Percentiles rank a stretch among this genome's conserved stretches.
Evolutionary conservation across 2,888 invertebrate species (phyloP).

Genomic region (Altica lythri): DNA sequence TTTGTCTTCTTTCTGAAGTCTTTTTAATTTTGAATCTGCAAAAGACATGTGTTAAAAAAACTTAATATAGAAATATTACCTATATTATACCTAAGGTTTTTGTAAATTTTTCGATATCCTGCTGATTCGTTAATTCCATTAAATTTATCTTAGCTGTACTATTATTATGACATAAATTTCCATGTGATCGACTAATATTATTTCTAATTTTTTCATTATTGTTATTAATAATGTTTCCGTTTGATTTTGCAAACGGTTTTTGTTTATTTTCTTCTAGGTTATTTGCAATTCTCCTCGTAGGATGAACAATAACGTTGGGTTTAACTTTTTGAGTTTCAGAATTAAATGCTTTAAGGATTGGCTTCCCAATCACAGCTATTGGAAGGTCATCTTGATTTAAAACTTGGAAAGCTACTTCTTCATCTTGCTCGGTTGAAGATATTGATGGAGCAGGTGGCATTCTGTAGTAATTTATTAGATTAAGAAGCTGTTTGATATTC

Average conservation of each 20-base stretch:
- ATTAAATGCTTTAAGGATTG: slow-evolving; percentile 54
- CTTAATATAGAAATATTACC: slow-evolving; percentile 5
- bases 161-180: slow-evolving; percentile 54
- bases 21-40: slow-evolving; percentile 69
- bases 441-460: slow-evolving; percentile 45
- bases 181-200: slow-evolving; percentile 57
- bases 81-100: slow-evolving; percentile 65
- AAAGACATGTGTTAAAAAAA: neutral
- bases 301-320: slow-evolving; percentile 64
- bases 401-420: slow-evolving; percentile 55
- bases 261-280: slow-evolving; percentile 50
- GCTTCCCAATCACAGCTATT: slow-evolving; percentile 50
- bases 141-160: slow-evolving; percentile 48
- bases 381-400: slow-evolving; percentile 56
- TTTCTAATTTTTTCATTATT: slow-evolving; percentile 44
- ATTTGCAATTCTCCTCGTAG: slow-evolving; percentile 56
- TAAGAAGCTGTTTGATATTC: too few species aligned
- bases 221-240: slow-evolving; percentile 45
- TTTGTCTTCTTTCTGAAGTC: slow-evolving; percentile 67
- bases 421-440: slow-evolving; percentile 46
- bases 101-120: slow-evolving; percentile 64
- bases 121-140: slow-evolving; percentile 50
- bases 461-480: neutral
- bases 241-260: slow-evolving; percentile 52
- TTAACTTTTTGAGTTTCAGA: slow-evolving; percentile 53